These are phyloP conservation scores for Xyliphius kryptos DNA, from an alignment of 2,113 vertebrate genomes.

Conservation along the genomic window DNA sequence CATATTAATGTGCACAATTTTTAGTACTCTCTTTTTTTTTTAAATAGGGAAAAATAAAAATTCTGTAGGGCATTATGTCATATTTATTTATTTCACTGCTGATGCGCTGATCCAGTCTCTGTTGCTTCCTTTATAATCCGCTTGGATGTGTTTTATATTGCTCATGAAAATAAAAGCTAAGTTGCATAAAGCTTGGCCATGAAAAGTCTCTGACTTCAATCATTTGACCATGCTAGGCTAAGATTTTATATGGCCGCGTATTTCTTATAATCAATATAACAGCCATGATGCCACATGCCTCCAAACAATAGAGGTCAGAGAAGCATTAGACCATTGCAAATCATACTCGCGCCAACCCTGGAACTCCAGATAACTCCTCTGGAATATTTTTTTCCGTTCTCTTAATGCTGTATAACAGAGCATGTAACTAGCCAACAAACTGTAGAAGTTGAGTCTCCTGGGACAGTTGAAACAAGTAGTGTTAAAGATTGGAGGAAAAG, in stretches of 20 bases:
- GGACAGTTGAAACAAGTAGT: too few relatives aligned
- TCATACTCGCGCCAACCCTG: too few relatives aligned
- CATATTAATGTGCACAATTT: too few relatives aligned
- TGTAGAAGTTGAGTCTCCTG: too few relatives aligned
- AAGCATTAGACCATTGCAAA: too few relatives aligned
- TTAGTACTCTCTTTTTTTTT: slow-evolving; percentile 36
- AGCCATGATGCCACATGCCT: slow-evolving; percentile 14
- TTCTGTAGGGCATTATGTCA: too few relatives aligned
- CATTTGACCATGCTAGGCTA: slow-evolving; percentile 9
- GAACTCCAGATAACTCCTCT: too few relatives aligned
- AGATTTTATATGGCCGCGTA: slow-evolving; percentile 24
- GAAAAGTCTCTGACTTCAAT: slow-evolving; percentile 15
- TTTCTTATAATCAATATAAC: slow-evolving; percentile 20
- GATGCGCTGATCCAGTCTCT: not conserved
- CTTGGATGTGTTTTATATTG: slow-evolving; percentile 9
- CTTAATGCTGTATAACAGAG: too few relatives aligned
- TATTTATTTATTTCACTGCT: slow-evolving; percentile 2
- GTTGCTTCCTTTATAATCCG: slow-evolving; percentile 3
- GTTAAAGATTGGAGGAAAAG: too few relatives aligned
- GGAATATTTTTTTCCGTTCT: too few relatives aligned
- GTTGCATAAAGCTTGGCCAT: slow-evolving; percentile 7
- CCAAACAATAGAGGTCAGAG: slow-evolving; percentile 16
- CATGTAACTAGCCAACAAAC: too few relatives aligned
- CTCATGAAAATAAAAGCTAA: slow-evolving; percentile 9
- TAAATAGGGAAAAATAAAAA: too few relatives aligned